A percentile compares a stretch with the other conserved stretches of the same genome.
Evolutionary conservation across 2,888 invertebrate species (phyloP).

Genomic region (Antheraea yamamai): DNA sequence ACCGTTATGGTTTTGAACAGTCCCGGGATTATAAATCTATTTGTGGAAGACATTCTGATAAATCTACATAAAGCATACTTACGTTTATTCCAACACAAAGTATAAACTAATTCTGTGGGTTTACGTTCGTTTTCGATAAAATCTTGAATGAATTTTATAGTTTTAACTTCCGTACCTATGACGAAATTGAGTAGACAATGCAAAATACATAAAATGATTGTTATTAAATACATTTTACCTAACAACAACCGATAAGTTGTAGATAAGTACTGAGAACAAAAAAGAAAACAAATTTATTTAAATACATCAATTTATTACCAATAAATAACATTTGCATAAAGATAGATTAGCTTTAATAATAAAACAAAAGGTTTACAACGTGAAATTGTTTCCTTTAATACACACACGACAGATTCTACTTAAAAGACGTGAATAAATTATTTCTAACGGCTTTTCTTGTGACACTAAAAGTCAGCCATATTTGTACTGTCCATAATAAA

Average conservation of each 20-base stretch:
- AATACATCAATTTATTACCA: background rate
- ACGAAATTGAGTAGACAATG: constrained; percentile 12
- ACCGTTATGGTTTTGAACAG: too few relatives aligned
- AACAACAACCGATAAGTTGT: background rate
- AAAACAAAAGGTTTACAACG: background rate
- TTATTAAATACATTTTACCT: background rate
- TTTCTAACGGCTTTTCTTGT: background rate
- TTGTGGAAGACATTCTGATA: background rate
- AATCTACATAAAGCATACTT: constrained; percentile 28
- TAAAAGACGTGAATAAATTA: background rate
- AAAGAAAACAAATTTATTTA: background rate
- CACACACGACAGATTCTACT: background rate
- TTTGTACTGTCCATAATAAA: background rate
- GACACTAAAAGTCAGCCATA: background rate
- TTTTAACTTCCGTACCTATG: constrained; percentile 29
- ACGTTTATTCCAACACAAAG: constrained; percentile 57
- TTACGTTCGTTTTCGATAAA: constrained; percentile 54
- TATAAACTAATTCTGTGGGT: constrained; percentile 50
- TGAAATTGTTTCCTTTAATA: background rate
- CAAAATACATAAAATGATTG: background rate
- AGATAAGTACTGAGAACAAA: background rate
- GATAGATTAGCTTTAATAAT: background rate
- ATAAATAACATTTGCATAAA: constrained; percentile 8
- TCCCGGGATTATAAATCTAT: too few relatives aligned
- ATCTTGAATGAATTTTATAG: constrained; percentile 44